Percentiles rank a stretch among this genome's conserved stretches.
These are phyloP conservation scores for Gorsachius magnificus DNA, from an alignment of 2,797 vertebrate genomes.

Conservation along the genomic window DNA sequence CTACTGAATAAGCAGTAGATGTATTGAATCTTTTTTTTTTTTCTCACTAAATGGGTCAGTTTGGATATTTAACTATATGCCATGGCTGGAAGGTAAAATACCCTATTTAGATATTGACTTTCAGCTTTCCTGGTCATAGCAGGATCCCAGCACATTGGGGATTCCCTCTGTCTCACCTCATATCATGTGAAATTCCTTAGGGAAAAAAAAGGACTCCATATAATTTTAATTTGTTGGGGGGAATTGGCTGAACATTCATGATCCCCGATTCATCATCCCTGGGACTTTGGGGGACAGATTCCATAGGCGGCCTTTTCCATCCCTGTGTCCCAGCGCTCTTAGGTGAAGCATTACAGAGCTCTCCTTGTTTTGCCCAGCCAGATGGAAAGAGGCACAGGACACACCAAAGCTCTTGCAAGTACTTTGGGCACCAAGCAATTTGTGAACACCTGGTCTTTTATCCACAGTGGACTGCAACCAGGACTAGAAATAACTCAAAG, in stretches of 20 bases:
- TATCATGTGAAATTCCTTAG: background rate
- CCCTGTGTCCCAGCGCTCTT: background rate
- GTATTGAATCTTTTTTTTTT: background rate
- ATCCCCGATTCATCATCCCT: background rate
- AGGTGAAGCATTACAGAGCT: background rate
- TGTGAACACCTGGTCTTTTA: background rate
- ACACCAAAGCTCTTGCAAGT: background rate
- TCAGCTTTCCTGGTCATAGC: background rate
- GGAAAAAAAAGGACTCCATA: background rate
- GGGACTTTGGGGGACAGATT: background rate
- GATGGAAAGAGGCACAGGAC: background rate
- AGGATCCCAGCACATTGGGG: background rate
- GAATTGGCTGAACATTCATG: background rate
- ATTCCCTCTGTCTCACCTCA: background rate
- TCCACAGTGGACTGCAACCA: background rate
- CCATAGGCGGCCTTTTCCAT: background rate
- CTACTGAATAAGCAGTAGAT: background rate
- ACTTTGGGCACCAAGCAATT: rapidly evolving
- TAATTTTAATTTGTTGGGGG: background rate
- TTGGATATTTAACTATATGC: background rate
- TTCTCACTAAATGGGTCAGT: background rate
- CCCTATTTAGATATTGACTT: background rate
- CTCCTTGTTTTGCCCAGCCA: background rate
- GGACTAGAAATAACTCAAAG: background rate
- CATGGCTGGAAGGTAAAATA: background rate